Percentiles rank a stretch among this genome's conserved stretches.
Evolutionary conservation across 2,113 vertebrate genomes (phyloP).

Genomic region (Bujurquina vittata): DNA sequence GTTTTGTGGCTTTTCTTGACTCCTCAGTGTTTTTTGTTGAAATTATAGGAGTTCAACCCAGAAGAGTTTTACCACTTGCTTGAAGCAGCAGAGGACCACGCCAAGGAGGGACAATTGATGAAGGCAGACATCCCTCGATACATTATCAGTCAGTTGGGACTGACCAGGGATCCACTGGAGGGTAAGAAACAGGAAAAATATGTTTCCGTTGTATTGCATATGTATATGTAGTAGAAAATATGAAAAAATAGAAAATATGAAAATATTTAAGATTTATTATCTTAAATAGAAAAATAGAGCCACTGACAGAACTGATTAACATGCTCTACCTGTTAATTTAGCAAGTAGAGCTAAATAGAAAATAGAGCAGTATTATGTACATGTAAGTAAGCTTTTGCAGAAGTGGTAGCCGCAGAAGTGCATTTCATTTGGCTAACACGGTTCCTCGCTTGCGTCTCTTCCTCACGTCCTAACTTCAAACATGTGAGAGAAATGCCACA

Average conservation of each 20-base stretch:
- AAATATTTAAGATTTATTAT: neutral
- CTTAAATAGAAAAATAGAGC: neutral
- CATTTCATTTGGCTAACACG: neutral
- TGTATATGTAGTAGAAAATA: neutral
- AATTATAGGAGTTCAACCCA: conserved; percentile 93
- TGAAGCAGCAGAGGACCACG: conserved; percentile 98
- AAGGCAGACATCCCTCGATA: conserved; percentile 97
- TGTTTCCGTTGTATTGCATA: neutral
- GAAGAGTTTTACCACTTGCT: conserved; percentile 99
- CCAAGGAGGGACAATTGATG: conserved; percentile 97
- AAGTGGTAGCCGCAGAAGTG: neutral
- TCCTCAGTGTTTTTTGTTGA: neutral
- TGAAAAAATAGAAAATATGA: neutral
- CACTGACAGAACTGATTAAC: neutral
- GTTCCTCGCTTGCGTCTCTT: neutral
- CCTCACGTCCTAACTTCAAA: neutral
- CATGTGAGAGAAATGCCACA: neutral
- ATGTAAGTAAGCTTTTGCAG: neutral
- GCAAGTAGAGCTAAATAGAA: no score
- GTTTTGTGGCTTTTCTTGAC: neutral
- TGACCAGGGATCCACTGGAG: conserved; percentile 97
- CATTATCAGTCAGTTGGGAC: conserved; percentile 95
- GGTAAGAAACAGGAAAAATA: conserved; percentile 78
- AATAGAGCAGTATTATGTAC: neutral
- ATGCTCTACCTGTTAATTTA: neutral